Evolutionary conservation across 2,888 invertebrate genomes (phyloP).

Genomic region (Heliconius sara): DNA sequence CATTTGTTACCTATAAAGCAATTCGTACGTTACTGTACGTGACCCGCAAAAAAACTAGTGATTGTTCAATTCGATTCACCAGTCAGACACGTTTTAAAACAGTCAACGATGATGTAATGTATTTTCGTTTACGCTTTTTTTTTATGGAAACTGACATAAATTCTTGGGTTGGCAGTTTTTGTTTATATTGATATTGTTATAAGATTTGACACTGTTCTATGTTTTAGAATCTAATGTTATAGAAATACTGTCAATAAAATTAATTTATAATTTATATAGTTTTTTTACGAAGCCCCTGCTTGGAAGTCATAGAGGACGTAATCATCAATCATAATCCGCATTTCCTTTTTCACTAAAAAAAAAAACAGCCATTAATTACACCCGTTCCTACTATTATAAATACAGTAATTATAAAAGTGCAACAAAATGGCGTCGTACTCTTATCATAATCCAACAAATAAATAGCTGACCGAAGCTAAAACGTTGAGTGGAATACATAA

Average conservation of each 20-base stretch:
- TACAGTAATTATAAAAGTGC: background rate
- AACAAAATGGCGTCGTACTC: background rate
- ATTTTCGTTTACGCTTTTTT: conserved; percentile 13
- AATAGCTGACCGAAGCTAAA: conserved; percentile 14
- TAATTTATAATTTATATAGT: background rate
- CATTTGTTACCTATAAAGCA: conserved; percentile 31
- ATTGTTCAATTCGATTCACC: conserved; percentile 32
- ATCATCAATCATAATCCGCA: background rate
- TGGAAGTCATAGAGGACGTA: background rate
- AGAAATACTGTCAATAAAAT: background rate
- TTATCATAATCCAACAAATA: conserved; percentile 11
- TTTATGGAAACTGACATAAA: conserved; percentile 13
- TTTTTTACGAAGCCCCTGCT: background rate
- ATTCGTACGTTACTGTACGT: conserved; percentile 38
- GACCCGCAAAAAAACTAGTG: conserved; percentile 42
- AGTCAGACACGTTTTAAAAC: conserved; percentile 32
- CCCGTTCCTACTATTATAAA: background rate
- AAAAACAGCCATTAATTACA: background rate
- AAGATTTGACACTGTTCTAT: background rate
- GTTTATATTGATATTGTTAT: background rate
- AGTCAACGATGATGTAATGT: conserved; percentile 29
- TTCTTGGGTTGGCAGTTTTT: background rate
- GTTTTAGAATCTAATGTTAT: background rate
- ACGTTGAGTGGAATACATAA: conserved; percentile 62
- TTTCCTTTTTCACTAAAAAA: background rate